phyloP scores from a whole-genome alignment of 2,888 invertebrate genomes.

The Phlogophora meticulosa region DNA sequence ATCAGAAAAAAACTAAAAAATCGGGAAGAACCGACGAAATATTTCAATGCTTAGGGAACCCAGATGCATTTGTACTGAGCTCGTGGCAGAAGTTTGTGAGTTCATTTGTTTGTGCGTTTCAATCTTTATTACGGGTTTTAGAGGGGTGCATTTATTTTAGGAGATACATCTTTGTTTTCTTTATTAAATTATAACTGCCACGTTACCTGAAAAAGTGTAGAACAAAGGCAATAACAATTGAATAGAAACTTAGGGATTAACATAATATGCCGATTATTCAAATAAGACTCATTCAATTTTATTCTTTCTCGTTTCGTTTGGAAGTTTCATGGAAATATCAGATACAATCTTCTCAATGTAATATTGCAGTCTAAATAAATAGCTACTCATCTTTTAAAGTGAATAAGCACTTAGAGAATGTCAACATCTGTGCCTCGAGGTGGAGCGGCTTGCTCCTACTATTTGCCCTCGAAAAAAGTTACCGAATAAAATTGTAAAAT shows the following conservation, averaged over 20 bases:
- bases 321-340: constrained; percentile 30
- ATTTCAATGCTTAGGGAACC: no score
- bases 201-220: constrained; percentile 8
- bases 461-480: constrained; percentile 2
- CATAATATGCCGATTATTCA: constrained; percentile 47
- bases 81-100: no score
- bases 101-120: no score
- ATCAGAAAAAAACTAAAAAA: no score
- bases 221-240: constrained; percentile 21
- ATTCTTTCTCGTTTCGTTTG: constrained; percentile 32
- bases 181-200: neutral
- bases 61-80: no score
- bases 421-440: constrained; percentile 66
- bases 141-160: no score
- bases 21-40: no score
- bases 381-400: constrained; percentile 66
- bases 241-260: constrained; percentile 37
- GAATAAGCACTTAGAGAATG: constrained; percentile 64
- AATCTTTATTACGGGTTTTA: no score
- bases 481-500: neutral
- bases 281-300: constrained; percentile 28
- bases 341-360: constrained; percentile 57
- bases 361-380: constrained; percentile 64
- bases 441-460: constrained; percentile 6
- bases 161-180: neutral